A percentile compares a stretch with the other conserved stretches of the same genome.
These are phyloP conservation scores for Tenthredo notha DNA, from an alignment of 2,888 invertebrate genomes.

Conservation along the genomic window DNA sequence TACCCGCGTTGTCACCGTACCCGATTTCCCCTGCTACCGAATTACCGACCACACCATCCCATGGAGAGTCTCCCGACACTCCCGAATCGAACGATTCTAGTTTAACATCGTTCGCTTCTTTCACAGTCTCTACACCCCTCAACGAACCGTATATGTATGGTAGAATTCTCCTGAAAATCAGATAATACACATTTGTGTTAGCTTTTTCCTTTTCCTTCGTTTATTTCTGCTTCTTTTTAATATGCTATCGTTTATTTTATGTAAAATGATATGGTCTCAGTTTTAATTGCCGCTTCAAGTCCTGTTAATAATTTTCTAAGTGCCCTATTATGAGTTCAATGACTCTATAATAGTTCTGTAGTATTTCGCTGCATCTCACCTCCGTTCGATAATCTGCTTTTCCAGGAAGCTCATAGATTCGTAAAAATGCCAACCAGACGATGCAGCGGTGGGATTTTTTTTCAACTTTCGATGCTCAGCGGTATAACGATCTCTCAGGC, in stretches of 20 bases:
- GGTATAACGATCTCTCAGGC: constrained; percentile 25
- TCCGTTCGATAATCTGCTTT: constrained; percentile 29
- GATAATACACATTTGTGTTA: neutral
- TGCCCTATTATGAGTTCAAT: neutral
- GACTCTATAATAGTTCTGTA: neutral
- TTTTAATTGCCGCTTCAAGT: neutral
- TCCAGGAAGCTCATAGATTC: constrained; percentile 33
- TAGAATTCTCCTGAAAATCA: constrained; percentile 23
- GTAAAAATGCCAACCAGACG: constrained; percentile 25
- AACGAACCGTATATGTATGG: constrained; percentile 11
- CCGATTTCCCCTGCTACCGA: constrained; percentile 16
- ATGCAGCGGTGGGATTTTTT: constrained; percentile 12
- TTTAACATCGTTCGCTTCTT: constrained; percentile 27
- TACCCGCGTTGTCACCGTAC: neutral
- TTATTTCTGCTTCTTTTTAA: neutral
- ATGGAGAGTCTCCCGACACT: constrained; percentile 22
- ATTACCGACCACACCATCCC: constrained; percentile 24
- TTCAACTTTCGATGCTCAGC: constrained; percentile 27
- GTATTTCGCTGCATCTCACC: neutral
- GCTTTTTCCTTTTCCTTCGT: neutral
- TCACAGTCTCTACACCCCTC: constrained; percentile 1
- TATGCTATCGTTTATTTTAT: neutral
- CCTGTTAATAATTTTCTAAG: neutral
- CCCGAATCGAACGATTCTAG: constrained; percentile 19
- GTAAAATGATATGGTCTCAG: neutral